Conservation (phyloP, 2,797 vertebrate genomes). For the Notamacropus eugenii region DNA sequence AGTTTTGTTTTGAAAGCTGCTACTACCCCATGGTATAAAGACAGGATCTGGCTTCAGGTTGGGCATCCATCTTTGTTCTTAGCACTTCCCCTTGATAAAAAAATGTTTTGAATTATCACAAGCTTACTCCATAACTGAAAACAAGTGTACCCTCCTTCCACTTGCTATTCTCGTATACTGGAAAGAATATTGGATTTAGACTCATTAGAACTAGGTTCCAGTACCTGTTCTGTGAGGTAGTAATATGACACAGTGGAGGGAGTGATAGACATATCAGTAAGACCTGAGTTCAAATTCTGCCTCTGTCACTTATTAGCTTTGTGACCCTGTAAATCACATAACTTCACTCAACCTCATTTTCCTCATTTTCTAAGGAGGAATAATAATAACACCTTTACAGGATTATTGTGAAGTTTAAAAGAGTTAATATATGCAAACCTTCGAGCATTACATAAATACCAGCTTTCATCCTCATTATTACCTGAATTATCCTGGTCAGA, state of each 20-base stretch:
- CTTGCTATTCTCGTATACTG: background rate
- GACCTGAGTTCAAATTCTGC: background rate
- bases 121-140: background rate
- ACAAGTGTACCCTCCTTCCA: background rate
- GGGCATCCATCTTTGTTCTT: background rate
- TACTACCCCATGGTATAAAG: background rate
- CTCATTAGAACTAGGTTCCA: background rate
- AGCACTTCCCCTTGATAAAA: background rate
- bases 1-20: background rate
- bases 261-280: background rate
- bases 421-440: background rate
- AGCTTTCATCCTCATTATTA: background rate
- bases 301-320: background rate
- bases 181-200: background rate
- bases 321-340: background rate
- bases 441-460: background rate
- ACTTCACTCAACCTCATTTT: background rate
- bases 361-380: background rate
- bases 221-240: background rate
- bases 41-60: background rate
- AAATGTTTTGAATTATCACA: background rate
- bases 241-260: background rate
- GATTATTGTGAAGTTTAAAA: background rate
- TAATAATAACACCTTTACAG: background rate
- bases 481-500: background rate